Evolutionary conservation across 1,140 invertebrate genomes (phyloP), one percentile per base, ranked within the genome.

Genomic region (Lycorma delicatula): DNA sequence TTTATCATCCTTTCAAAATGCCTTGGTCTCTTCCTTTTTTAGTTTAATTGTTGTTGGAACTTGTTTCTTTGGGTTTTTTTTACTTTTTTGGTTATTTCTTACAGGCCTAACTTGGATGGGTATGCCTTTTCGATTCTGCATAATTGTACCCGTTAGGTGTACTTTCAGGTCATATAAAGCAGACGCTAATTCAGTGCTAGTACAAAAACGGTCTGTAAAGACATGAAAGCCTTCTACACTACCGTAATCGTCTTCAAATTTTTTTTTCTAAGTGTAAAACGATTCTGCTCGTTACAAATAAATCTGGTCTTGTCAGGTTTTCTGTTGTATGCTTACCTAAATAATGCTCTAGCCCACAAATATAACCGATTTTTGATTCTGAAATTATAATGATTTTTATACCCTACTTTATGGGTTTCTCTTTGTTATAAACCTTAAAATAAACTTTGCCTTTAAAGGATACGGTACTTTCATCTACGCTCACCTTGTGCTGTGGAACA

Each of bases 351-450:
- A 54, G 28, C 13, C 23, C 52, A 54, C 52, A 54, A 18, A 54
- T 28, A 38, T 54, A 38, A 25, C 52, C 52, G 2, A 7, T 54
- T 16, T 18, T 22, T 36, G 27, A 18, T 28, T 54, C 28, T 34
- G 29, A 36, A 36, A 36, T 20, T 16, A 54, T 31, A 38, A 54
- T 36, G 12, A 36, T 28, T 38, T 54, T 54, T 13, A 54, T 54
- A 27, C 52, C 52, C 52, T 36, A n/a, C n/a, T n/a, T n/a, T n/a
- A n/a, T n/a, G n/a, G n/a, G n/a, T n/a, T n/a, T n/a, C n/a, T n/a
- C n/a, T n/a, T 54, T 48, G n/a, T 31, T 48, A 22, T 57, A 57
- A 13, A 49, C 46, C 23, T 57, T 57, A 25, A 57, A 57, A 3
- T 38, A 12, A 31, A 57, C 55, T 27, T 46, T 28, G 13, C 55